Percentiles rank a stretch among this genome's conserved stretches.
Evolutionary conservation across 2,888 invertebrate species (phyloP).

Genomic region (Incurvaria masculella): DNA sequence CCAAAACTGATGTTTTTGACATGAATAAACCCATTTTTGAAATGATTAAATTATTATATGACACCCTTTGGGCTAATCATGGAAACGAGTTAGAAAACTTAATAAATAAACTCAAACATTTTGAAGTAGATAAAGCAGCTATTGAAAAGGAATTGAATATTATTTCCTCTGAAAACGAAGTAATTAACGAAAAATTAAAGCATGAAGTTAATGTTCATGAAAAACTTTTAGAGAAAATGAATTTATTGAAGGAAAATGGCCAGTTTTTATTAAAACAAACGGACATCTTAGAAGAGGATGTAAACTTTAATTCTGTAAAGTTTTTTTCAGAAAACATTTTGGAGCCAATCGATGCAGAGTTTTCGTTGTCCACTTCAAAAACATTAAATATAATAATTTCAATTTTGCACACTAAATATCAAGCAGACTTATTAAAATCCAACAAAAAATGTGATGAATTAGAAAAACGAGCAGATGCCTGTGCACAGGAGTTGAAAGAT

Average conservation of each 20-base stretch:
- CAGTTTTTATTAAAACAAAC: conserved; percentile 20
- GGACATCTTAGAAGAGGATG: conserved; percentile 10
- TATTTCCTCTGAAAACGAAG: conserved; percentile 21
- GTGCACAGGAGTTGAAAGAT: conserved; percentile 24
- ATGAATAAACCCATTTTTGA: conserved; percentile 25
- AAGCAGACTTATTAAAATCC: conserved; percentile 22
- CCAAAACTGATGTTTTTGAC: background rate
- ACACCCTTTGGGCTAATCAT: conserved; percentile 29
- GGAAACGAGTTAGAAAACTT: conserved; percentile 37
- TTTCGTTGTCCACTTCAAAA: conserved; percentile 23
- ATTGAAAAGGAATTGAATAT: conserved; percentile 24
- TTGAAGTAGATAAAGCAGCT: conserved; percentile 26
- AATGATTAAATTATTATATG: conserved; percentile 37
- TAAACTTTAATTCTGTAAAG: conserved; percentile 17
- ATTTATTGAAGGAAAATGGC: conserved; percentile 25
- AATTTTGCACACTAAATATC: conserved; percentile 23
- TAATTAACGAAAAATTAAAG: conserved; percentile 24
- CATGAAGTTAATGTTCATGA: conserved; percentile 24
- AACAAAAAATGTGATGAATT: conserved; percentile 23
- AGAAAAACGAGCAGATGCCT: conserved; percentile 23
- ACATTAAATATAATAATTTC: conserved; percentile 28
- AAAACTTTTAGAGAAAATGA: conserved; percentile 21
- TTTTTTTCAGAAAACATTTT: conserved; percentile 31
- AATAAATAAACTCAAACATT: conserved; percentile 33
- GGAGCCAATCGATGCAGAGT: conserved; percentile 28